Percentiles rank a stretch among this genome's conserved stretches.
Evolutionary conservation across 2,113 vertebrate species (phyloP).

Genomic region (Psittacula cyanocephala): DNA sequence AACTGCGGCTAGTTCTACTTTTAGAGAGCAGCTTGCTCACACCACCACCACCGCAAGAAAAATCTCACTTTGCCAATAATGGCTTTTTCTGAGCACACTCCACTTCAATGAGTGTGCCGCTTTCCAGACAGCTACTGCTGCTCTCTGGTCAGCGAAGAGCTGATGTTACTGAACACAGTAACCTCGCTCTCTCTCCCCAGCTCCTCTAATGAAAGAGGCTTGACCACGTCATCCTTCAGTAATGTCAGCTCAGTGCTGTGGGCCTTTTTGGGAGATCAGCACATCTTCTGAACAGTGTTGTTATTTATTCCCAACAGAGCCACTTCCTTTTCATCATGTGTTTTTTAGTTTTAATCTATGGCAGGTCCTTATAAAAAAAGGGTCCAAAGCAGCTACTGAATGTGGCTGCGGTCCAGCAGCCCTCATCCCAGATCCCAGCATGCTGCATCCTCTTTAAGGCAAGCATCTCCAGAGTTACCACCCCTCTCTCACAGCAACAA

Average conservation of each 20-base stretch:
- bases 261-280: not conserved
- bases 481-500: not conserved
- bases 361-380: not conserved
- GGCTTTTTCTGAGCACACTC: not conserved
- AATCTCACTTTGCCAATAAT: not conserved
- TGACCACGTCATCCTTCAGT: not conserved
- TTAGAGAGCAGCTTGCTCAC: slow-evolving; percentile 19
- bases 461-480: not conserved
- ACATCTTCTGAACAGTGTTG: not conserved
- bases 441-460: not conserved
- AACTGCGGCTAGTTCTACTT: slow-evolving; percentile 16
- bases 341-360: slow-evolving; percentile 20
- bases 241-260: not conserved
- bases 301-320: slow-evolving; percentile 21
- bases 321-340: slow-evolving; percentile 4
- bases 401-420: not conserved
- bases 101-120: not conserved
- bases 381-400: not conserved
- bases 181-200: not conserved
- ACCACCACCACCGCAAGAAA: not conserved
- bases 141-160: not conserved
- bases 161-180: not conserved
- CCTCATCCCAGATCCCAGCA: not conserved
- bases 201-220: not conserved
- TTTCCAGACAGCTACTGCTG: not conserved